Percentiles rank a stretch among this genome's conserved stretches.
Conservation (phyloP, 2,888 invertebrate species). For the Adelognathus sp. region DNA sequence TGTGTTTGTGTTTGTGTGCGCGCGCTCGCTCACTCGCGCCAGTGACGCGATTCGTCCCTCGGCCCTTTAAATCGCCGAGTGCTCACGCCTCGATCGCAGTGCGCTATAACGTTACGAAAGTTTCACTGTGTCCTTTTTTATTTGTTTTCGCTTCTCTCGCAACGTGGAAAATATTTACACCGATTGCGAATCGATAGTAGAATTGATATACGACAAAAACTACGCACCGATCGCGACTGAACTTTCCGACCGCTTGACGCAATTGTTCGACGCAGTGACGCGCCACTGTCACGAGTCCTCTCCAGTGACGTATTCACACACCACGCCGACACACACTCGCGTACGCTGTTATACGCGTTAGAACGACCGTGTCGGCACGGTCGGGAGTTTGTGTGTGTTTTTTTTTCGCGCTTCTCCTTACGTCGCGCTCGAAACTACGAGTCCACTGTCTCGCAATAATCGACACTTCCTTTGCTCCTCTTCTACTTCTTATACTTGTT, state of each 20-base stretch:
- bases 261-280: slow-evolving; percentile 54
- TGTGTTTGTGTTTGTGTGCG: background rate
- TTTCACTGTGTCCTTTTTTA: background rate
- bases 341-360: no score
- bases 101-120: background rate
- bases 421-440: background rate
- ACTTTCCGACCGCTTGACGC: slow-evolving; percentile 47
- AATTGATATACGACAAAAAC: background rate
- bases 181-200: background rate
- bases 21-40: background rate
- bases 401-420: background rate
- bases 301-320: slow-evolving; percentile 39
- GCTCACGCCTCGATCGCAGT: background rate
- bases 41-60: slow-evolving; percentile 16
- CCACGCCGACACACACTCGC: no score
- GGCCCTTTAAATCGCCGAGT: slow-evolving; percentile 45
- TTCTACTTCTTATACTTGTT: background rate
- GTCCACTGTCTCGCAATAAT: background rate
- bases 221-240: slow-evolving; percentile 31
- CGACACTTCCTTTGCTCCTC: background rate
- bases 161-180: background rate
- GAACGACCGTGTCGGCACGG: slow-evolving; percentile 17
- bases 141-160: background rate
- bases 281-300: slow-evolving; percentile 53
- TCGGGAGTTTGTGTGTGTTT: slow-evolving; percentile 23